phyloP scores from a whole-genome alignment of 2,113 vertebrate genomes.

The Crotophaga sulcirostris region DNA sequence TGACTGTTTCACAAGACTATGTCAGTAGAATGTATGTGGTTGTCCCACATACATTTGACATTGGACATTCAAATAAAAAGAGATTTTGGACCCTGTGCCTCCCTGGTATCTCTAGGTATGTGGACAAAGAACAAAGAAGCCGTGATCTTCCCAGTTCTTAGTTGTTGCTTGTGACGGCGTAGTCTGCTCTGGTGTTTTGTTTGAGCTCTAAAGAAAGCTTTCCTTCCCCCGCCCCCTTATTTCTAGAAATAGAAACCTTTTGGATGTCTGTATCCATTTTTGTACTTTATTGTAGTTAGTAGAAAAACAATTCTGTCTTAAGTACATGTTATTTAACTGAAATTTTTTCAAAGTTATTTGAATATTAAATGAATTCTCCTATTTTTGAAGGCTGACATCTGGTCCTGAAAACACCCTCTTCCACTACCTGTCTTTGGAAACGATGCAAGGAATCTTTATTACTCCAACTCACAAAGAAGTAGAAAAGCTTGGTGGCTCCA shows the following conservation, averaged over 20 bases:
- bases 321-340: background rate
- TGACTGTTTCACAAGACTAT: background rate
- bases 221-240: no score
- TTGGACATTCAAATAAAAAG: background rate
- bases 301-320: background rate
- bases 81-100: background rate
- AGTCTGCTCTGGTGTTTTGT: background rate
- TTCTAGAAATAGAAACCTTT: background rate
- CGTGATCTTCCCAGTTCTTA: background rate
- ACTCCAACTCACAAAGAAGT: conserved; percentile 90
- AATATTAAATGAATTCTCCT: background rate
- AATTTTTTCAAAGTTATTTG: background rate
- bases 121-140: background rate
- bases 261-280: background rate
- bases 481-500: conserved; percentile 84
- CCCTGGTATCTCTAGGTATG: background rate
- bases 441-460: conserved; percentile 92
- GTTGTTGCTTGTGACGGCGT: background rate
- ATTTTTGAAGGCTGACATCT: conserved; percentile 82
- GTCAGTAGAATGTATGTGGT: background rate
- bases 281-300: background rate
- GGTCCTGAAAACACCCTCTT: conserved; percentile 95
- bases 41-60: background rate
- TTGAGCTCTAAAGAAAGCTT: background rate
- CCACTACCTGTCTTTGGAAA: conserved; percentile 93